Evolutionary conservation across 2,888 invertebrate genomes (phyloP), one percentile per base, ranked within the genome.

Genomic region (Adineta ricciae): DNA sequence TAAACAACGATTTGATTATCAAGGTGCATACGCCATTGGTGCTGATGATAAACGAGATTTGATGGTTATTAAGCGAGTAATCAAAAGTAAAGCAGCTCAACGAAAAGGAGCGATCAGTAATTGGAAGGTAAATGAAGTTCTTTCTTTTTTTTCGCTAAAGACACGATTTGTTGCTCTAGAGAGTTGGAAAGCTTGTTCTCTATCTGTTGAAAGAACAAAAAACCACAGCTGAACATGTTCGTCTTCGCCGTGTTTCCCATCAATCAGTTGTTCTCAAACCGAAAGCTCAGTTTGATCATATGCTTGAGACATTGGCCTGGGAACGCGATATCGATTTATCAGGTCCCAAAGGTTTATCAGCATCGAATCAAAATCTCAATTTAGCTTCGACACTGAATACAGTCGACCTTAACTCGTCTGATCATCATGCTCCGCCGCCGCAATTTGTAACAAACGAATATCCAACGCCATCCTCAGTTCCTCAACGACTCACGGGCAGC

Each of bases 1-100:
- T 90, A 93, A 94, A 83, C 95, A 96, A 88, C 94, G 96, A 2
- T 95, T 96, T 88, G 93, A 94, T 87, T 96, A 95, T 91, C 93
- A 98, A 78, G 94, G 96, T 90, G 95, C 96, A 88, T 99, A 99
- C 91, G 96, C 96, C 84, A 96, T 98, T 88, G 95, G 95, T 16
- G 90, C 97, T 87, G 87, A 89, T 2, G 89, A 96, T 90, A 94
- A 95, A 88, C 92, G 97, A 72, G 98, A 96, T 0, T 95, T 99
- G 4, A 96, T 99, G 94, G 96, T 98, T 85, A 99, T 99, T 90
- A 99, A 98, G 91, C 95, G 95, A 87, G 96, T 97, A 89, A 95
- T 94, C 87, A 98, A 97, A 91, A 98, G 98, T 0, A 93, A 95
- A 87, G 99, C 99, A 0, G 95, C 95, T 89, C 97, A 97, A 91